Evolutionary conservation across 2,888 invertebrate species (phyloP), one percentile per base, ranked within the genome.

Genomic region (Campoplex nolae): DNA sequence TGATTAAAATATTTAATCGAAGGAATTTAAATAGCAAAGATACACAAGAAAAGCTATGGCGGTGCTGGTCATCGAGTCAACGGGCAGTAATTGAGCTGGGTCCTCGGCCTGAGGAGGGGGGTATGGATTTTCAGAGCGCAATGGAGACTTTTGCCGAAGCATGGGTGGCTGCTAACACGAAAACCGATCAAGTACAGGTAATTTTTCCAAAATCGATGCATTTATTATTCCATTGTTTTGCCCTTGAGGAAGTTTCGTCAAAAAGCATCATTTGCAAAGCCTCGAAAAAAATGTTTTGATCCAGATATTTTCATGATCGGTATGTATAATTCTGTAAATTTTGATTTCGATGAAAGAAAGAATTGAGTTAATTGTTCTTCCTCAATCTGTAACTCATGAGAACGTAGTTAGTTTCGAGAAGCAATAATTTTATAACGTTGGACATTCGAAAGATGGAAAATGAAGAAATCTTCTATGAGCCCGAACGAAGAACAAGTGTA

Each of bases 141-240:
- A 98, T 99, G 98, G 98, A 99, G 96, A 98, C 98, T 92, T 98
- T 99, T 95, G 98, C 98, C 90, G 98, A 99, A 96, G 98, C 98
- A 92, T 99, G 98, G 98, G 98, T 98, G 92, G 98, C 98, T 90
- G 98, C 98, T 95, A 97, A 97, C 94, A 97, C 97, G 92, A 97
- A 97, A 95, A 91, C 92, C 77, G 94, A 94, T 91, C 94, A 94
- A 91, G 94, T 94, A 84, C 94, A 94, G 94, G 94, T 94, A 90
- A 89, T 71, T 35, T 35, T 79, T 65, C 35, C 70, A 51, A 74
- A 54, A 62, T 70, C 42, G n/a, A 28, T 51, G 32, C 65, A 65
- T 35, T 1, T 38, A 38, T 38, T 38, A 38, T 35, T 9, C 8
- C 68, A 18, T 32, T 13, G 70, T n/a, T 35, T 73, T n/a, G 8